Base-by-base conservation (phyloP, 1,140 invertebrate species). In the Sitodiplosis mosellana region DNA sequence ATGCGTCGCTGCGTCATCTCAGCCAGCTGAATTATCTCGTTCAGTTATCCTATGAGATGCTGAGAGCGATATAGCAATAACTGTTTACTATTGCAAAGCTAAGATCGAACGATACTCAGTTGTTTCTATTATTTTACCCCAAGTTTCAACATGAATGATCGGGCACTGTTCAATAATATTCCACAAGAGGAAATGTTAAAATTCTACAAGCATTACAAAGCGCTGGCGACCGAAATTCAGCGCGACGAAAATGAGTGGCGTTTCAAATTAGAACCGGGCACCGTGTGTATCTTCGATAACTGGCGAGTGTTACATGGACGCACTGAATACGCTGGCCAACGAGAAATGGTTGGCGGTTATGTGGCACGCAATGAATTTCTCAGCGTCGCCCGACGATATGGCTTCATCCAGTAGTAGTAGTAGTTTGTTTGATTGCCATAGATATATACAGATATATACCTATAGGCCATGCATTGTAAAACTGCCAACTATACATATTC, bases 281-380 rank as follows among this genome's bases (percentile, higher is more conserved):
- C 64, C 33, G 71, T 84, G 2, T 61, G 84, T 33, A 72, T 80
- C 40, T 73, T 84, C 46, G 81, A 87, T 54, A 87, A 87, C 61
- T 84, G 79, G 71, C 67, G 83, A 43, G 68, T 83, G 1, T 59
- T 84, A 2, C 83, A 86, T 56, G 81, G 81, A 0, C 67, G 83
- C 45, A 68, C 69, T 21, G 69, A 61, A 0, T 85, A 81, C 60
- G 72, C 71, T 1, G 80, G 77, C 5, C 56, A 58, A 14, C 61
- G 78, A 20, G 64, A 67, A 2, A 61, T 81, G 40, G 62, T 66
- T 40, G 77, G 78, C 2, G 69, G 72, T 33, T 80, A 80, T 57
- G 67, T 80, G 15, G 56, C 71, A 22, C 66, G 75, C n/a, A 71
- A 70, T 42, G 76, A 79, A 54, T 78, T 73, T 60, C 53, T 73